phyloP scores from a whole-genome alignment of 1,140 invertebrate genomes.

The Cydia splendana region DNA sequence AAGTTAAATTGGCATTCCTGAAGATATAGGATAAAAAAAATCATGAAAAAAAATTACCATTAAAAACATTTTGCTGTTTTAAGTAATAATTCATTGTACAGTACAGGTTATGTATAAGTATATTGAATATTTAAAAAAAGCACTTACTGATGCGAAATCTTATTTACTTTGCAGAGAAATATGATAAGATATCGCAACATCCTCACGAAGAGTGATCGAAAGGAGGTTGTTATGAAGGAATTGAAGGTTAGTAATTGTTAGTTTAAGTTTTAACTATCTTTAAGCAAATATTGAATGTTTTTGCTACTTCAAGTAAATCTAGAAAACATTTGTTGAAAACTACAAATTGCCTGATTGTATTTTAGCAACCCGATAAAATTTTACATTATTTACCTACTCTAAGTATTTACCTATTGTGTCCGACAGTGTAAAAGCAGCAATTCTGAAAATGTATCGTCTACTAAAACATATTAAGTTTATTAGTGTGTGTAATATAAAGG shows the following conservation, averaged over 20 bases:
- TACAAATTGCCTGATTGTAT: too few species aligned
- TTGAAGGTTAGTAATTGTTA: conserved; percentile 82
- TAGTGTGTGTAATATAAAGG: background rate
- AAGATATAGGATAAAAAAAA: too few species aligned
- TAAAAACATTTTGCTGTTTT: too few species aligned
- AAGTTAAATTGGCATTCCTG: too few species aligned
- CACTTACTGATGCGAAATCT: conserved; percentile 26
- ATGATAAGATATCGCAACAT: conserved; percentile 89
- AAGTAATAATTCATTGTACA: background rate
- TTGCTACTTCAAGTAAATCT: too few species aligned
- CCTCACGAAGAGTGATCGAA: conserved; percentile 83
- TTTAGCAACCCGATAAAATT: too few species aligned
- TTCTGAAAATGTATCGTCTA: background rate
- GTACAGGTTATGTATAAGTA: background rate
- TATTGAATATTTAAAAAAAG: background rate
- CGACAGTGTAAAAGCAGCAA: too few species aligned
- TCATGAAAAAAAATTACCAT: too few species aligned
- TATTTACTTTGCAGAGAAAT: conserved; percentile 83
- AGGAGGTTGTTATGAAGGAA: conserved; percentile 91
- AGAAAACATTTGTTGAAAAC: too few species aligned
- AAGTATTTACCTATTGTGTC: too few species aligned
- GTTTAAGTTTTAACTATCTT: conserved; percentile 21
- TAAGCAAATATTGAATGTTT: conserved; percentile 18
- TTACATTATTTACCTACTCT: too few species aligned
- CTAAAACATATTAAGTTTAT: background rate